These are phyloP conservation scores for Idris sp. DNA, from an alignment of 1,140 invertebrate species.

Conservation along the genomic window DNA sequence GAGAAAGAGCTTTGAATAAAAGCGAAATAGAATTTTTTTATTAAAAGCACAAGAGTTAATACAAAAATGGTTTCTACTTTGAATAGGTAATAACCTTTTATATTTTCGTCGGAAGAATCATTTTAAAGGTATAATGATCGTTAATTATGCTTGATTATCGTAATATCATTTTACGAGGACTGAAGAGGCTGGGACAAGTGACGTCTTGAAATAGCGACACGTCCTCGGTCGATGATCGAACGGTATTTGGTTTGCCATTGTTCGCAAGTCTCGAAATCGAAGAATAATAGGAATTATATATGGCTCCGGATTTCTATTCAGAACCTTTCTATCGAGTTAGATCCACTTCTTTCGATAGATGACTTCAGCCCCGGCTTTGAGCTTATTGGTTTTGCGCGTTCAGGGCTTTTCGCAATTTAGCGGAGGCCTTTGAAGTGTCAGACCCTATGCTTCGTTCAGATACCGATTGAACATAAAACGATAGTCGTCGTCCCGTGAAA, in stretches of 20 bases:
- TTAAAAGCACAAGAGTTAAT: not conserved
- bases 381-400: constrained; percentile 66
- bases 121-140: no score
- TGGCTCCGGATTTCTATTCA: constrained; percentile 64
- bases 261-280: constrained; percentile 62
- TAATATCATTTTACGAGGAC: constrained; percentile 21
- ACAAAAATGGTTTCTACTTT: no score
- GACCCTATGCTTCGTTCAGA: constrained; percentile 63
- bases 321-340: constrained; percentile 59
- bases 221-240: constrained; percentile 49
- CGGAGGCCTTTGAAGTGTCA: constrained; percentile 65
- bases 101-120: no score
- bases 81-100: no score
- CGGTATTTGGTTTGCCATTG: constrained; percentile 63
- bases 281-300: constrained; percentile 66
- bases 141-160: constrained; percentile 47
- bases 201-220: constrained; percentile 33
- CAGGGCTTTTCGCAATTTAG: constrained; percentile 66
- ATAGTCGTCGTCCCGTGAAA: constrained; percentile 60
- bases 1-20: not conserved
- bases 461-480: constrained; percentile 63
- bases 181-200: constrained; percentile 25
- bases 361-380: constrained; percentile 57
- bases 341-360: constrained; percentile 63
- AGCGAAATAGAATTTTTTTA: not conserved